Base-by-base conservation (phyloP, 2,888 invertebrate genomes). In the Cosmorhoe ocellata region DNA sequence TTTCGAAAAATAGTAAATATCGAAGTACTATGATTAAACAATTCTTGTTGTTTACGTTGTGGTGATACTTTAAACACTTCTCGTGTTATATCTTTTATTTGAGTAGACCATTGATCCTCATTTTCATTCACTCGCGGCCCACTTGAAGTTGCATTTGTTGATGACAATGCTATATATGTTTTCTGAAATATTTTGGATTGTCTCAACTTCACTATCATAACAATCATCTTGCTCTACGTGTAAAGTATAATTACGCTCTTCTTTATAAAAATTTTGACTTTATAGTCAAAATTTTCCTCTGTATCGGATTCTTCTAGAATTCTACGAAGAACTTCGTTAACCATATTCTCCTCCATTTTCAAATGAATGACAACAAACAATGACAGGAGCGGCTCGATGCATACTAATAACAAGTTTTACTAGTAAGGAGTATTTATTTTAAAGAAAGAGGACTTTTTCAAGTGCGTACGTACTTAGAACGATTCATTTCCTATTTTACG, bases 401-500 rank as follows among this genome's bases (percentile, higher is more conserved):
- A 37, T 37, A 37, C 36, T 37, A 37, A 26, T 37, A 37, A 37
- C 36, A 37, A 37, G 36, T 37, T 37, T 37, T 37, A 37, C 36
- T 37, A 37, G 36, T 37, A 37, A 37, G 36, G 36, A 33, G 33
- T 33, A 33, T 33, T 33, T 33, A 33, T 33, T 18, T 18, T 18
- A 18, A 18, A 18, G 18, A 28, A 28, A 28, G 28, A 28, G 28
- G 28, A 28, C 28, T 36, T 36, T 11, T 36, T 22, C 36, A 24
- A 22, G 36, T 36, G 24, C 24, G 36, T 37, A 37, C 36, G 36
- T 37, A 37, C 36, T 37, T 37, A 37, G 36, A 37, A 37, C 36
- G 36, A 37, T 37, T 37, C 36, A 38, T 38, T 38, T 38, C 38
- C 27, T 38, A 38, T 38, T 38, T 38, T 38, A 38, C 38, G 38